Evolutionary conservation across 2,888 invertebrate genomes (phyloP).

Genomic region (Coenonympha glycerion): DNA sequence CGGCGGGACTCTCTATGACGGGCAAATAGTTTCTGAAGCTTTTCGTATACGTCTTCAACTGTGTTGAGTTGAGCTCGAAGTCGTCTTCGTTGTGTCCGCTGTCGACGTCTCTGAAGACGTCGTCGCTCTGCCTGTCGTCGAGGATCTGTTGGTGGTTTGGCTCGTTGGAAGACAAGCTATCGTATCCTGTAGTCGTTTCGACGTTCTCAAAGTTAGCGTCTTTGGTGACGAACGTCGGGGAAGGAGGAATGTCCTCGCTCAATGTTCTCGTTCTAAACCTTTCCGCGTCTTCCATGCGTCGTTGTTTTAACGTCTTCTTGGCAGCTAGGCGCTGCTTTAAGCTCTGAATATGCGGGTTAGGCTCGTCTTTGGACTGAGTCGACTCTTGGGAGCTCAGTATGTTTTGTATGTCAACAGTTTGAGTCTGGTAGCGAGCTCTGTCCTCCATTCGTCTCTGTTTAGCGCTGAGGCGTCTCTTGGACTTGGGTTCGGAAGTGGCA

Average conservation of each 20-base stretch:
- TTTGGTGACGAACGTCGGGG: slow-evolving; percentile 66
- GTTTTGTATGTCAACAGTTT: slow-evolving; percentile 65
- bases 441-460: slow-evolving; percentile 81
- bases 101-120: slow-evolving; percentile 59
- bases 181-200: slow-evolving; percentile 69
- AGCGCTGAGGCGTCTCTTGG: slow-evolving; percentile 71
- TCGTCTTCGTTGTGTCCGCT: slow-evolving; percentile 85
- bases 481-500: slow-evolving; percentile 50
- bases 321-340: slow-evolving; percentile 58
- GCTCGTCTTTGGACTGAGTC: slow-evolving; percentile 31
- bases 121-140: slow-evolving; percentile 48
- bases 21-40: slow-evolving; percentile 70
- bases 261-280: slow-evolving; percentile 84
- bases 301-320: slow-evolving; percentile 73
- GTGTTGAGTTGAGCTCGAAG: slow-evolving; percentile 77
- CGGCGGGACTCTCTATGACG: slow-evolving; percentile 63
- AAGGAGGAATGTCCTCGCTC: slow-evolving; percentile 71
- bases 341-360: slow-evolving; percentile 58
- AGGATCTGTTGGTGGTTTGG: slow-evolving; percentile 52
- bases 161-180: slow-evolving; percentile 67
- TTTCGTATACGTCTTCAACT: slow-evolving; percentile 77
- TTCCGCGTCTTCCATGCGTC: slow-evolving; percentile 80
- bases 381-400: slow-evolving; percentile 40
- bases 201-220: slow-evolving; percentile 66
- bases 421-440: slow-evolving; percentile 82